Base-by-base conservation (phyloP, 2,888 invertebrate genomes). In the Malachius bipustulatus region DNA sequence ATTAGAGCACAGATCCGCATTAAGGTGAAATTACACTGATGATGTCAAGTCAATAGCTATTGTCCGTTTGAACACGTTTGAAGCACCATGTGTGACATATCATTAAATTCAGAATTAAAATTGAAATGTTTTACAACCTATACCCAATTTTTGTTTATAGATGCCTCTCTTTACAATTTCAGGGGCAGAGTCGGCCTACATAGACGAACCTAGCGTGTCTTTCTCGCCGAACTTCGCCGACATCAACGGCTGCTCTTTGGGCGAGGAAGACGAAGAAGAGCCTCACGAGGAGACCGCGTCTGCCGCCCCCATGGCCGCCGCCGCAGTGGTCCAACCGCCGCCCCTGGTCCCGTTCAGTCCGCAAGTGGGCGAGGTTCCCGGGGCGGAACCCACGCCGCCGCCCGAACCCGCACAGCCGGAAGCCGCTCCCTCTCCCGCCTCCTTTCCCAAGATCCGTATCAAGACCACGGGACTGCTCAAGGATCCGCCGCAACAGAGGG, bases 401-500 rank as follows among this genome's bases (percentile, higher is more conserved):
- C 55, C 52, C 3, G 52, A 52, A 37, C 49, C 54, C 2, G 24
- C 6, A 19, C 24, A 8, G n/a, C 48, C 51, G 3, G n/a, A n/a
- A n/a, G n/a, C n/a, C n/a, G n/a, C n/a, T n/a, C n/a, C n/a, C n/a
- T 50, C 56, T 12, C 51, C 50, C 4, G 46, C 57, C 3, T 60
- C 59, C 27, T 57, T 55, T 44, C 63, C 63, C 3, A 62, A 62
- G 36, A 61, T 63, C 33, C 50, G 62, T 14, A 60, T 63, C 16
- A 62, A 60, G 43, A 58, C 57, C 8, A 55, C 55, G 13, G 63
- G 58, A 26, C 44, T 59, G 36, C 48, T 60, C 10, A 58, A 59
- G 34, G 52, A 40, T 14, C 46, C 40, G 6, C 37, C 43, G 6
- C 14, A 44, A 19, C 35, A 35, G 32, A 32, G 32, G 14, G 31